Evolutionary conservation across 2,888 invertebrate genomes (phyloP).

Genomic region (Sminthurides aquaticus): DNA sequence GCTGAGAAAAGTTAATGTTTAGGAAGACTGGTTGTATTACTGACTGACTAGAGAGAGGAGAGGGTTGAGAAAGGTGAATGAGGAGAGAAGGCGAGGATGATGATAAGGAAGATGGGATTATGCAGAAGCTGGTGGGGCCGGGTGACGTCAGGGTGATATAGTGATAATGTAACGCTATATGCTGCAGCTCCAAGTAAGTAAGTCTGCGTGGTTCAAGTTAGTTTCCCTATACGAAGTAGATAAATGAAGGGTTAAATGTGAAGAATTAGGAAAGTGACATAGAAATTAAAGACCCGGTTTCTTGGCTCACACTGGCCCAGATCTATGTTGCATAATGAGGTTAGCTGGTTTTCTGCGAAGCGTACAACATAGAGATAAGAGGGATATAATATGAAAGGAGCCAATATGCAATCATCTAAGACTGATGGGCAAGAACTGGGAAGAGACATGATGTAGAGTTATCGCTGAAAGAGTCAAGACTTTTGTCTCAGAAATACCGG

Average conservation of each 20-base stretch:
- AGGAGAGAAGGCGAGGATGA: background rate
- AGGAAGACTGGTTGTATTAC: background rate
- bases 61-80: background rate
- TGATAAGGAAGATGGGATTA: background rate
- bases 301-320: background rate
- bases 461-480: no score
- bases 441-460: no score
- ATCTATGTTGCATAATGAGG: constrained; percentile 4
- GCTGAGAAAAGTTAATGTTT: background rate
- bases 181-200: no score
- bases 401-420: no score
- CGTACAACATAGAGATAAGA: no score
- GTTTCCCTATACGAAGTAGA: background rate
- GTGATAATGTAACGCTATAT: background rate
- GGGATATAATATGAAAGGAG: no score
- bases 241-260: background rate
- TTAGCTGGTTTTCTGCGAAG: constrained; percentile 12
- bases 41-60: no score
- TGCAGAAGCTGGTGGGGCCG: background rate
- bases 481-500: no score
- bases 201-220: no score
- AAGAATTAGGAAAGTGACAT: constrained; percentile 9
- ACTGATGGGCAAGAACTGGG: no score
- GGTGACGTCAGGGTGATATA: background rate
- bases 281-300: constrained; percentile 6